A percentile compares a stretch with the other conserved stretches of the same genome.
Evolutionary conservation across 2,888 invertebrate species (phyloP).

Genomic region (Geotrupes spiniger): DNA sequence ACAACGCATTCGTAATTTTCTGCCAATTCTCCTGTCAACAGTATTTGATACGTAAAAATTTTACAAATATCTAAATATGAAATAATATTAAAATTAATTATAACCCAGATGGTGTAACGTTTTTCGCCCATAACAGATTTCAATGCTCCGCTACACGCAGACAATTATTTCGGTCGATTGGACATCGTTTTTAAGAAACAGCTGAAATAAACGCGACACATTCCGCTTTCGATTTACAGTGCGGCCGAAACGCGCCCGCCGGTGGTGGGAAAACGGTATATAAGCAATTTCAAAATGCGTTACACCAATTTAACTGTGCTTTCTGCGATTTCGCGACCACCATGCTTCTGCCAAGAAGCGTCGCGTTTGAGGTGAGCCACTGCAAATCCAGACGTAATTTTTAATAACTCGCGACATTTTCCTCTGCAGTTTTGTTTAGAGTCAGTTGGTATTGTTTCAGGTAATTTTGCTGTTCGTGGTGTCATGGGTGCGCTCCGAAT

Average conservation of each 20-base stretch:
- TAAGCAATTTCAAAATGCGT: constrained; percentile 40
- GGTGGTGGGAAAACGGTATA: constrained; percentile 44
- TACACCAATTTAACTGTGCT: constrained; percentile 37
- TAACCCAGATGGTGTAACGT: background rate
- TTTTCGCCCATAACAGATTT: constrained; percentile 6
- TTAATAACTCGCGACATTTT: too few species aligned
- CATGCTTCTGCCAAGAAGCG: constrained; percentile 45
- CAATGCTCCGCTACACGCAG: constrained; percentile 39
- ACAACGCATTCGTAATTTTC: too few species aligned
- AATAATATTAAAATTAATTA: background rate
- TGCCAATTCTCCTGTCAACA: too few species aligned
- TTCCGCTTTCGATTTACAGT: constrained; percentile 40
- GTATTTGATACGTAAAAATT: too few species aligned
- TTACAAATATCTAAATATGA: too few species aligned
- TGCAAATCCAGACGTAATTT: too few species aligned
- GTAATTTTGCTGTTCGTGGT: constrained; percentile 1
- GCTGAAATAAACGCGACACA: constrained; percentile 39
- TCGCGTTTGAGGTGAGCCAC: constrained; percentile 41
- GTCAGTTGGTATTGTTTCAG: constrained; percentile 3
- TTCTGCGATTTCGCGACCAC: constrained; percentile 26
- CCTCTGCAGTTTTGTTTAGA: too few species aligned
- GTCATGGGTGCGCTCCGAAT: constrained; percentile 11
- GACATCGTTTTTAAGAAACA: constrained; percentile 40
- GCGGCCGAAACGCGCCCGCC: constrained; percentile 8
- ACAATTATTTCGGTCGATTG: constrained; percentile 44